Evolutionary conservation across 2,113 vertebrate species (phyloP), one percentile per base, ranked within the genome.

Genomic region (human): DNA sequence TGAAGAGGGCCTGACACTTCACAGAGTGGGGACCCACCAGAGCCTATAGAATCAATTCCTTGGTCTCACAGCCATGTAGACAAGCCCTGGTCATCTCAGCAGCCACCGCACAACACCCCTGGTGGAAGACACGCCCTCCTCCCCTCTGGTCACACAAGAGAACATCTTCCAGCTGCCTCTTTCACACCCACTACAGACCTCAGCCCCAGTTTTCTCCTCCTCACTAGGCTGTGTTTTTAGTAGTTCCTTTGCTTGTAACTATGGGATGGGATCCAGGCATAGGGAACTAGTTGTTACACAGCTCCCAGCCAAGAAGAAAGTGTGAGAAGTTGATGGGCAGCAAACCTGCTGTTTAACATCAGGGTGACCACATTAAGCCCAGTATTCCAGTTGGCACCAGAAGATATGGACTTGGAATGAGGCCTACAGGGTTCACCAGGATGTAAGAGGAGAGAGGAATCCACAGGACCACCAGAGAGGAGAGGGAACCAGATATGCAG

Each of bases 1-100:
- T 8, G 95, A 98, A 59, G 84, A 23, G 0, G 96, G 97, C 57
- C 76, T 98, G 81, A 35, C 94, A 13, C 93, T 98, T 5, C 79
- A 97, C 38, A 48, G 83, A 11, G 9, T 81, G 4, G 27, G 30
- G 40, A 32, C 76, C 35, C 50, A 27, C 12, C 25, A 6, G 48
- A 20, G 4, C 32, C 59, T 5, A 23, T 52, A 35, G 38, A n/a
- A 10, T 35, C 61, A 70, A 2, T 87, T 64, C 45, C 64, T 38
- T 10, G 70, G 57, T 22, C 61, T 92, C 89, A 27, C 43, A 57
- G 89, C 59, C 59, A 38, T 17, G 7, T 86, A 94, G 88, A 38
- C 52, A 68, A 78, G 38, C 5, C 35, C 38, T 10, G 45, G 43
- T 30, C 35, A 2, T 48, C 38, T 91, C 68, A 2, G 16, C 27